Percentiles rank a stretch among this genome's conserved stretches.
Evolutionary conservation across 2,888 invertebrate genomes (phyloP).

Genomic region (Drosophila recens): DNA sequence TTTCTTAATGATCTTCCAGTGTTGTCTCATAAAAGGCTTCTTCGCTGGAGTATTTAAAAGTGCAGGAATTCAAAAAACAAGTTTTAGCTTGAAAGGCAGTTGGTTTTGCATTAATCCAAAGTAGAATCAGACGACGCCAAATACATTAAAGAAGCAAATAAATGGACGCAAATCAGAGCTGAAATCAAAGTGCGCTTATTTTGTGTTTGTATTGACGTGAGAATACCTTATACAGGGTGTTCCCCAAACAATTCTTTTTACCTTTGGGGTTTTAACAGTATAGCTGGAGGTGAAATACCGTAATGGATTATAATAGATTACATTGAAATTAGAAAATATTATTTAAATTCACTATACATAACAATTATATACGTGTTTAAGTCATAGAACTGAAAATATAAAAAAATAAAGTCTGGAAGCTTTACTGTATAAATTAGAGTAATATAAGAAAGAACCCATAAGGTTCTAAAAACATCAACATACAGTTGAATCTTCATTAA

Average conservation of each 20-base stretch:
- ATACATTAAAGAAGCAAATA: slow-evolving; percentile 56
- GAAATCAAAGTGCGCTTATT: slow-evolving; percentile 26
- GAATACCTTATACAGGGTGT: slow-evolving; percentile 36
- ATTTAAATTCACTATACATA: not conserved
- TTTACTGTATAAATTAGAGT: not conserved
- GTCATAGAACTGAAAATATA: too few relatives aligned
- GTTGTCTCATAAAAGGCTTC: slow-evolving; percentile 16
- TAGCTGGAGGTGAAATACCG: not conserved
- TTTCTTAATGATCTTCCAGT: slow-evolving; percentile 7
- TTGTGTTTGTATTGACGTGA: slow-evolving; percentile 13
- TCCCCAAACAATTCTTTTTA: not conserved
- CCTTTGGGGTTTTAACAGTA: not conserved
- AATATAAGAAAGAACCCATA: not conserved
- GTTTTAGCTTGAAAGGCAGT: slow-evolving; percentile 27
- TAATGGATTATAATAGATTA: too few relatives aligned
- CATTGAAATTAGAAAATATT: not conserved
- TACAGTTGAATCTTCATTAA: too few relatives aligned
- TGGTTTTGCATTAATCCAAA: slow-evolving; percentile 27
- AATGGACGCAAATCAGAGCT: slow-evolving; percentile 37
- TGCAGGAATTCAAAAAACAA: slow-evolving; percentile 37
- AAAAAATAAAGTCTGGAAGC: not conserved
- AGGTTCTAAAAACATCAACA: not conserved
- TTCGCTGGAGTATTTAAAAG: slow-evolving; percentile 25
- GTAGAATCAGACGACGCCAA: slow-evolving; percentile 58
- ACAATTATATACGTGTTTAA: too few relatives aligned